phyloP scores from a whole-genome alignment of 2,888 invertebrate genomes.

The Pyrrhosoma nymphula region DNA sequence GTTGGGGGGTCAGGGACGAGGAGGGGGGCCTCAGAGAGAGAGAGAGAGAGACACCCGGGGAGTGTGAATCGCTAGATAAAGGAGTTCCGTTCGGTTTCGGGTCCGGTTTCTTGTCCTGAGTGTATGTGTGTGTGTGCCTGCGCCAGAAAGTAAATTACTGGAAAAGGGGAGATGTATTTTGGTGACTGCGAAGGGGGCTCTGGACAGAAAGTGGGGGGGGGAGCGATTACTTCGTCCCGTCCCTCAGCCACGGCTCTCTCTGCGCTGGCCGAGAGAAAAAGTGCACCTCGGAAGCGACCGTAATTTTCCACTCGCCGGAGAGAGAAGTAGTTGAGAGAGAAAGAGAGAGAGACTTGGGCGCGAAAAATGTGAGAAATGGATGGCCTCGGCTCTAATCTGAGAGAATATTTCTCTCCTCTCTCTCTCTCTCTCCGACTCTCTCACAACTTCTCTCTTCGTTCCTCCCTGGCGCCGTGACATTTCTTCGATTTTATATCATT shows the following conservation, averaged over 20 bases:
- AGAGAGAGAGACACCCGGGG: not conserved
- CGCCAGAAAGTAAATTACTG: slow-evolving; percentile 38
- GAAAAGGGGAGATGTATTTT: slow-evolving; percentile 53
- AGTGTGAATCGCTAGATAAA: slow-evolving; percentile 40
- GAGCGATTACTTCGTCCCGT: slow-evolving; percentile 9
- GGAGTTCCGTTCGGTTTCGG: not conserved
- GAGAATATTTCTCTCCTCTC: not conserved
- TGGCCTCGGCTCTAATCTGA: not conserved
- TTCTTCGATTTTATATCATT: not conserved
- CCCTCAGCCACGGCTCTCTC: not conserved
- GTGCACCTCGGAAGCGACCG: not conserved
- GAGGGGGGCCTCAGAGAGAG: too few relatives aligned
- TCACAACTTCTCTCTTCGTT: too few relatives aligned
- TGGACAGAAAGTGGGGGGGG: not conserved
- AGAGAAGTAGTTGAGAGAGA: too few relatives aligned
- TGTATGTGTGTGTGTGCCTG: not conserved
- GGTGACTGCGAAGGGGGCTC: slow-evolving; percentile 10
- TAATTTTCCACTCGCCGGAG: not conserved
- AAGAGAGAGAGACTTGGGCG: not conserved
- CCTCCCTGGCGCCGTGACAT: not conserved
- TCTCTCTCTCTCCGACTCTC: too few relatives aligned
- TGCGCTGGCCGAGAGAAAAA: not conserved
- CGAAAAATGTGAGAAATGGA: not conserved
- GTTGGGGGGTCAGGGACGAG: not conserved
- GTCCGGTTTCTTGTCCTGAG: not conserved